Evolutionary conservation across 2,113 vertebrate genomes (phyloP).

Genomic region (Leptosomus discolor): DNA sequence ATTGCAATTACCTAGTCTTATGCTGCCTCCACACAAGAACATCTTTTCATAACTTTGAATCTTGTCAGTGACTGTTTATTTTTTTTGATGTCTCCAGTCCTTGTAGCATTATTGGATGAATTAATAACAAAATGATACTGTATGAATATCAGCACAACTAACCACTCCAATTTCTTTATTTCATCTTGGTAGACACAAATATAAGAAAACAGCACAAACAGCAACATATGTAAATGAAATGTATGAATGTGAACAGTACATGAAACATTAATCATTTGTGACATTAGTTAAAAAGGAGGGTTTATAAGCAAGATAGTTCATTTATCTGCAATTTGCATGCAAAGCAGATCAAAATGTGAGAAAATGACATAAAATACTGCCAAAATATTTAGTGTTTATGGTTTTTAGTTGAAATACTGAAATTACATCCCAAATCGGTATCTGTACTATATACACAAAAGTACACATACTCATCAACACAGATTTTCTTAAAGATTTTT

Average conservation of each 20-base stretch:
- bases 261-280: not conserved
- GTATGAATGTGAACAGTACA: slow-evolving; percentile 35
- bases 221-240: slow-evolving; percentile 36
- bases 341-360: not conserved
- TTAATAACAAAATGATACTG: not conserved
- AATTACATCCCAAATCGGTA: not conserved
- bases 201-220: slow-evolving; percentile 16
- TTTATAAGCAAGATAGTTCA: not conserved
- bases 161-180: not conserved
- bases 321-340: not conserved
- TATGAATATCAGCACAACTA: not conserved
- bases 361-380: not conserved
- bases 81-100: not conserved
- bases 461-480: not conserved
- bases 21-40: not conserved
- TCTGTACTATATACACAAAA: not conserved
- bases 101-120: not conserved
- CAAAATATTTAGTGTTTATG: not conserved
- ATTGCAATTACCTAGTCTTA: not conserved
- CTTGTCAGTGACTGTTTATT: not conserved
- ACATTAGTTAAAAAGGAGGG: not conserved
- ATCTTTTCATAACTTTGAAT: not conserved
- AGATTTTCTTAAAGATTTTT: not conserved
- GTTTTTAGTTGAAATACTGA: not conserved
- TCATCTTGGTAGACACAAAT: not conserved